These are phyloP conservation scores for Elgonia sp. DNA, from an alignment of 2,888 invertebrate genomes.

Conservation along the genomic window DNA sequence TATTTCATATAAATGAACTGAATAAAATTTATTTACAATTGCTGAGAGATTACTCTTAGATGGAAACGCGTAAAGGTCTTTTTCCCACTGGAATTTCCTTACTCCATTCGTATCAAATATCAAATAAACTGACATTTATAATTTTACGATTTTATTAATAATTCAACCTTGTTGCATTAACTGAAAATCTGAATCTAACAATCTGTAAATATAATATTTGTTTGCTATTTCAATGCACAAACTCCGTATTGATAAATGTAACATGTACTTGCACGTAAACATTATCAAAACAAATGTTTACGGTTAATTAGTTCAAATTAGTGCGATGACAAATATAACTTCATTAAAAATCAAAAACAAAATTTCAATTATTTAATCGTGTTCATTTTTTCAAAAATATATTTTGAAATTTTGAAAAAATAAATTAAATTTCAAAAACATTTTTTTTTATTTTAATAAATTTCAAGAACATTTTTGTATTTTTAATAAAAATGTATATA, in stretches of 20 bases:
- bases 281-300: too few relatives aligned
- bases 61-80: conserved; percentile 38
- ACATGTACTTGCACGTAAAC: background rate
- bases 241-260: background rate
- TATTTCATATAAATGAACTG: background rate
- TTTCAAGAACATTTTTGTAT: too few relatives aligned
- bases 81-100: conserved; percentile 25
- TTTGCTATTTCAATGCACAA: background rate
- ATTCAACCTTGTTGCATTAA: background rate
- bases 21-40: background rate
- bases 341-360: too few relatives aligned
- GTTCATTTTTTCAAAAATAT: too few relatives aligned
- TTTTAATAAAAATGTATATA: too few relatives aligned
- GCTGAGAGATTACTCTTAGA: background rate
- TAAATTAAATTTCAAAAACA: too few relatives aligned
- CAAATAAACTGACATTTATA: conserved; percentile 25
- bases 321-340: too few relatives aligned
- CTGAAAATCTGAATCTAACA: background rate
- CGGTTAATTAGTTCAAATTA: too few relatives aligned
- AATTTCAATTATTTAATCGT: too few relatives aligned
- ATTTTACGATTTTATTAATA: background rate
- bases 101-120: conserved; percentile 5
- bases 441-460: too few relatives aligned
- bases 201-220: background rate
- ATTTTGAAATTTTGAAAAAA: too few relatives aligned